Conservation (phyloP, 2,888 invertebrate genomes). For the Ochropacha duplaris region DNA sequence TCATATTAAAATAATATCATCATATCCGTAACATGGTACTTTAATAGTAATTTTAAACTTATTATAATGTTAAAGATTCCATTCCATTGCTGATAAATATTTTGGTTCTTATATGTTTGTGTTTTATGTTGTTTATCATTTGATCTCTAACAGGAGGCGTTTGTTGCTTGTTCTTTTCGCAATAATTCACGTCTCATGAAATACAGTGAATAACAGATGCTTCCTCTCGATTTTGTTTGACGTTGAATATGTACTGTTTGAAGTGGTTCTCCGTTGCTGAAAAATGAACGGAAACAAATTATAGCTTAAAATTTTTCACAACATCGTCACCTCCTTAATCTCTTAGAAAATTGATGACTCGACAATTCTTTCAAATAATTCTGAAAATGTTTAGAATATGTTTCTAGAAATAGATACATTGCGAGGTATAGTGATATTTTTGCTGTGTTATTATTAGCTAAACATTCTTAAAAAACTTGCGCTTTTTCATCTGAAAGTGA, state of each 20-base stretch:
- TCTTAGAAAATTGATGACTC: conserved; percentile 20
- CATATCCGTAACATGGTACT: not conserved
- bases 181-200: conserved; percentile 3
- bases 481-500: too few relatives aligned
- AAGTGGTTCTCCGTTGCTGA: conserved; percentile 43
- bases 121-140: not conserved
- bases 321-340: conserved; percentile 32
- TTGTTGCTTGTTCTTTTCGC: not conserved
- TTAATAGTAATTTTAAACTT: not conserved
- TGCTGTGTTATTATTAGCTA: too few relatives aligned
- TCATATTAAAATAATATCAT: not conserved
- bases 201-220: conserved; percentile 36
- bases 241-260: conserved; percentile 38
- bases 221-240: conserved; percentile 34
- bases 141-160: not conserved
- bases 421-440: not conserved
- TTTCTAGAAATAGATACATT: not conserved
- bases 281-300: conserved; percentile 46
- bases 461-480: too few relatives aligned
- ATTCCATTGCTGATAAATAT: not conserved
- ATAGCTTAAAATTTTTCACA: conserved; percentile 38
- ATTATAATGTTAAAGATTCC: not conserved
- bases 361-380: conserved; percentile 9
- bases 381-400: not conserved
- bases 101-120: not conserved